Conservation (phyloP, 2,113 vertebrate genomes). For the Leptobrachium ailaonicum region DNA sequence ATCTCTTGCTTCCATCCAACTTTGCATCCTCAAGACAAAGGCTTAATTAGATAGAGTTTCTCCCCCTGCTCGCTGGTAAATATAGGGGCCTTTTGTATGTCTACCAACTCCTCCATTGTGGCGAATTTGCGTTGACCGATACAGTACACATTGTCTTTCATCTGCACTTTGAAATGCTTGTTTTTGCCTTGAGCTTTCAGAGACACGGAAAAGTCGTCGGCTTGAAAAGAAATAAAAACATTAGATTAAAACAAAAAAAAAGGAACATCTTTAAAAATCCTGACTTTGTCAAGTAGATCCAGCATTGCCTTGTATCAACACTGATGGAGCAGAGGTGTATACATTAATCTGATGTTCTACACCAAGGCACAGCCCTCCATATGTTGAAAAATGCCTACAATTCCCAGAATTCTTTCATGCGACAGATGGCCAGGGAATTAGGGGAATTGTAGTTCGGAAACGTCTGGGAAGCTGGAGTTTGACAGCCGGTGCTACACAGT, state of each 20-base stretch:
- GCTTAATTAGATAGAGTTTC: constrained; percentile 88
- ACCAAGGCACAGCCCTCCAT: no score
- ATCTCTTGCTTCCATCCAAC: constrained; percentile 38
- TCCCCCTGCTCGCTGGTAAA: constrained; percentile 91
- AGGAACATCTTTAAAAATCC: no score
- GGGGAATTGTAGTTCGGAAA: no score
- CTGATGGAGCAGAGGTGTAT: no score
- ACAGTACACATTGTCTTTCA: constrained; percentile 87
- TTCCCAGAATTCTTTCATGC: no score
- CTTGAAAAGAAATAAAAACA: constrained; percentile 55
- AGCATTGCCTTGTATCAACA: no score
- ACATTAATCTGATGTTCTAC: no score
- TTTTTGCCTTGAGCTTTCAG: constrained; percentile 90
- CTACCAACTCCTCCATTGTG: constrained; percentile 90
- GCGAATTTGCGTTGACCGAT: constrained; percentile 90
- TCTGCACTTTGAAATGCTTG: constrained; percentile 92
- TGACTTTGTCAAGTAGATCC: no score
- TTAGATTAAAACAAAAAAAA: background rate
- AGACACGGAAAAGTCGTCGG: constrained; percentile 89
- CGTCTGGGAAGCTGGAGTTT: no score
- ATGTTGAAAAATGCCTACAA: no score
- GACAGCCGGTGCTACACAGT: no score
- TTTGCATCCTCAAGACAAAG: constrained; percentile 74
- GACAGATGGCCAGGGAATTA: no score
- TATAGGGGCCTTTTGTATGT: constrained; percentile 93